A percentile compares a stretch with the other conserved stretches of the same genome.
Conservation (phyloP, 2,888 invertebrate genomes). For the Aspidiotus rigidus region DNA sequence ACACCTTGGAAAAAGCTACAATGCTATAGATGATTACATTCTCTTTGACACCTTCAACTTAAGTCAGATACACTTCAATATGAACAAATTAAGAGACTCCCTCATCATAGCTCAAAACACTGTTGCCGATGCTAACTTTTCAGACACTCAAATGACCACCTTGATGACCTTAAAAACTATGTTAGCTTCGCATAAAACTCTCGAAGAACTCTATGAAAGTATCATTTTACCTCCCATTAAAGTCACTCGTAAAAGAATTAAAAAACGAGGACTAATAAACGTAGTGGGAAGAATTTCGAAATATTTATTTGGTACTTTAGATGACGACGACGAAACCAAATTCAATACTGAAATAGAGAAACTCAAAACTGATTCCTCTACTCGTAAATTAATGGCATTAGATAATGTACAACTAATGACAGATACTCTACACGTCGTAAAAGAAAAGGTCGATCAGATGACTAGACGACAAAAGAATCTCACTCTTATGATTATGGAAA, state of each 20-base stretch:
- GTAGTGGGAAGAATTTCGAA: background rate
- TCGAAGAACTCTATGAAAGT: background rate
- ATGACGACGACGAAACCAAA: background rate
- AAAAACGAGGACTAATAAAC: background rate
- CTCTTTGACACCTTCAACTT: background rate
- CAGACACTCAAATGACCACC: too few species aligned
- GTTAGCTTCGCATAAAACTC: background rate
- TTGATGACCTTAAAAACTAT: background rate
- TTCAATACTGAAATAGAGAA: background rate
- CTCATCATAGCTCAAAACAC: background rate
- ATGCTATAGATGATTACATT: background rate
- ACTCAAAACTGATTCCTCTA: background rate
- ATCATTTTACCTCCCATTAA: background rate
- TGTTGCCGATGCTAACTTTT: background rate
- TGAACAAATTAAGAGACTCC: background rate
- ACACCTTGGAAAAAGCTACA: background rate
- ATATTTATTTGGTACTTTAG: background rate
- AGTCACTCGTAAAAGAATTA: background rate
- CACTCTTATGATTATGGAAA: background rate
- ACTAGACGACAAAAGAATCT: background rate
- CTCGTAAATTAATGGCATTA: background rate
- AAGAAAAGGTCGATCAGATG: background rate
- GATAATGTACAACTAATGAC: background rate
- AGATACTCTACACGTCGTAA: background rate
- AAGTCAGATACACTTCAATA: background rate